These are phyloP conservation scores for Acyrthosiphon pisum DNA, from an alignment of 1,140 invertebrate species.

Conservation along the genomic window DNA sequence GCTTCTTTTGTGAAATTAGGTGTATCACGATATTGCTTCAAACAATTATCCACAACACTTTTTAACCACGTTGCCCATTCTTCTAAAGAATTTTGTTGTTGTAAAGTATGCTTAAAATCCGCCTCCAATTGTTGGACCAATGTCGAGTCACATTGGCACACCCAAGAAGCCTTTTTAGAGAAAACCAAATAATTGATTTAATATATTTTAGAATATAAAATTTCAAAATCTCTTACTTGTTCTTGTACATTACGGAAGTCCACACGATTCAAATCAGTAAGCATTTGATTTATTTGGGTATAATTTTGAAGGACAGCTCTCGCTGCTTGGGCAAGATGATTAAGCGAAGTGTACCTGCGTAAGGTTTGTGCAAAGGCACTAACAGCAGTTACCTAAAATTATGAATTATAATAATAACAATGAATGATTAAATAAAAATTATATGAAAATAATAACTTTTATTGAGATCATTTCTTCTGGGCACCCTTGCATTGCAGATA, in stretches of 20 bases:
- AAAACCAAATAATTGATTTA: background rate
- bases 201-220: background rate
- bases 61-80: constrained; percentile 98
- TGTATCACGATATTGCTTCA: constrained; percentile 87
- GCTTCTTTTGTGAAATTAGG: constrained; percentile 88
- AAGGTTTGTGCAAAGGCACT: constrained; percentile 94
- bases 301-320: constrained; percentile 95
- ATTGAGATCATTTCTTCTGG: constrained; percentile 83
- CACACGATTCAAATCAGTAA: constrained; percentile 94
- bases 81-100: constrained; percentile 91
- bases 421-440: background rate
- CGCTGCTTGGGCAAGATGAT: constrained; percentile 96
- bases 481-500: constrained; percentile 84
- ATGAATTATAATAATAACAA: background rate
- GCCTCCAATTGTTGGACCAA: constrained; percentile 87
- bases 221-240: constrained; percentile 66
- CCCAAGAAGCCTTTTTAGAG: constrained; percentile 82
- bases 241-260: constrained; percentile 97
- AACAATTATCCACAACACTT: constrained; percentile 83
- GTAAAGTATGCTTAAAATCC: constrained; percentile 93
- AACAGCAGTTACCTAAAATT: constrained; percentile 73
- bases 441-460: constrained; percentile 68
- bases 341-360: constrained; percentile 95
- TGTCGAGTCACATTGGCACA: constrained; percentile 90
- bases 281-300: constrained; percentile 95